Base-by-base conservation (phyloP, 2,888 invertebrate genomes). In the Achlya flavicornis region DNA sequence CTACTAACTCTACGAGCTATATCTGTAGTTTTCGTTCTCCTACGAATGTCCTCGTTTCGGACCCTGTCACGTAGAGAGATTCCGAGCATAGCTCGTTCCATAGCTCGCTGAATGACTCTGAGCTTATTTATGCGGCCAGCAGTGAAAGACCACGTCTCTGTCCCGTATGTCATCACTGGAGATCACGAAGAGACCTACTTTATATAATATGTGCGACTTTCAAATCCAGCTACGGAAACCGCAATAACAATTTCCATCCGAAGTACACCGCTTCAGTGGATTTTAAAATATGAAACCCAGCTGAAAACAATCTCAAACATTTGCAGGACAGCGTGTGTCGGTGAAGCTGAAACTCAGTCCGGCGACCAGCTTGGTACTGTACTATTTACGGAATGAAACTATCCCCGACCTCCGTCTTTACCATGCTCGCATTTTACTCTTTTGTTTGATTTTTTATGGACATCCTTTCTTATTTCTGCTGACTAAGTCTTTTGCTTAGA, bases 271-370 rank as follows among this genome's bases (percentile, higher is more conserved):
- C 10, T 65, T 66, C 66, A 64, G 65, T 61, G 63, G 70, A 74
- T 72, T 61, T 76, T 70, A 65, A 63, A 63, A 65, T 65, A 76
- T 76, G 75, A 76, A 67, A 74, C 68, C 69, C 74, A 70, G 63
- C 67, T 64, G 65, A 62, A 68, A 72, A 71, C 75, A 71, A 73
- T 71, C 64, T 63, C 60, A 57, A 69, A 57, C 61, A 63, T 64
- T 64, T 61, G 61, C 62, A 19, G 62, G 60, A 64, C 62, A 57
- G 62, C 57, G 63, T 62, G 65, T 61, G 63, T 62, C 61, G 58
- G 61, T 64, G 41, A 60, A 64, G 32, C 61, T 35, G n/a, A 46
- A 16, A n/a, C 19, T 6, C 60, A 46, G 26, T 33, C 8, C 60
- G 38, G 26, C 19, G 12, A 33, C n/a, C 33, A 62, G 57, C 69